phyloP scores from a whole-genome alignment of 2,888 invertebrate genomes.

The Lymantria monacha region DNA sequence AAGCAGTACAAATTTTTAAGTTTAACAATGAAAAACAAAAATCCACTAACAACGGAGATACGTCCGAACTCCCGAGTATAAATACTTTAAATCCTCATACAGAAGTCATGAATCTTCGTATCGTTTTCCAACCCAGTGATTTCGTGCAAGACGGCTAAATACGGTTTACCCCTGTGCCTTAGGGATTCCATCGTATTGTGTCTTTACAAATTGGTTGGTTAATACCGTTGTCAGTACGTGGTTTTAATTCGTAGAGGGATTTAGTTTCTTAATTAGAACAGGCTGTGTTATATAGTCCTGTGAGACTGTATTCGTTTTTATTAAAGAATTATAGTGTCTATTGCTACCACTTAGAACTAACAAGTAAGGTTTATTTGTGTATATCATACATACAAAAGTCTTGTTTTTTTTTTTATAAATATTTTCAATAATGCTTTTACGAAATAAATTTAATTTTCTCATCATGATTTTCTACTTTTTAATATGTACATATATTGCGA shows the following conservation, averaged over 20 bases:
- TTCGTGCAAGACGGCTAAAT: slow-evolving; percentile 22
- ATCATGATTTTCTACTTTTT: too few relatives aligned
- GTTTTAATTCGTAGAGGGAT: slow-evolving; percentile 35
- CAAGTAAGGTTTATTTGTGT: too few relatives aligned
- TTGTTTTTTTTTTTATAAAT: too few relatives aligned
- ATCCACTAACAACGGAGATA: background rate
- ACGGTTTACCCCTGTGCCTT: slow-evolving; percentile 31
- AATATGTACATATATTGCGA: too few relatives aligned
- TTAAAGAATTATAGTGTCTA: slow-evolving; percentile 3
- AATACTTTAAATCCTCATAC: slow-evolving; percentile 20
- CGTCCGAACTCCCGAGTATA: slow-evolving; percentile 9
- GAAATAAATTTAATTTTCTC: too few relatives aligned
- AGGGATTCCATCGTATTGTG: slow-evolving; percentile 22
- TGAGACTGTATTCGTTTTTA: slow-evolving; percentile 8
- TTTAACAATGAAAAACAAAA: too few relatives aligned
- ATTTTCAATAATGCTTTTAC: too few relatives aligned
- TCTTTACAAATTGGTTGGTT: slow-evolving; percentile 36
- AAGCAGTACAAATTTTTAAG: too few relatives aligned
- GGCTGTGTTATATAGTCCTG: slow-evolving; percentile 13
- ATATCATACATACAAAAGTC: too few relatives aligned
- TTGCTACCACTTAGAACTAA: slow-evolving; percentile 3
- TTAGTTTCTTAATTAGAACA: slow-evolving; percentile 35
- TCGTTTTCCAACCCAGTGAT: slow-evolving; percentile 24
- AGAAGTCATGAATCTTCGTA: slow-evolving; percentile 29
- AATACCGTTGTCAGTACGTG: slow-evolving; percentile 35